Evolutionary conservation across 1,140 invertebrate species (phyloP).

Genomic region (Micrasema minimum): DNA sequence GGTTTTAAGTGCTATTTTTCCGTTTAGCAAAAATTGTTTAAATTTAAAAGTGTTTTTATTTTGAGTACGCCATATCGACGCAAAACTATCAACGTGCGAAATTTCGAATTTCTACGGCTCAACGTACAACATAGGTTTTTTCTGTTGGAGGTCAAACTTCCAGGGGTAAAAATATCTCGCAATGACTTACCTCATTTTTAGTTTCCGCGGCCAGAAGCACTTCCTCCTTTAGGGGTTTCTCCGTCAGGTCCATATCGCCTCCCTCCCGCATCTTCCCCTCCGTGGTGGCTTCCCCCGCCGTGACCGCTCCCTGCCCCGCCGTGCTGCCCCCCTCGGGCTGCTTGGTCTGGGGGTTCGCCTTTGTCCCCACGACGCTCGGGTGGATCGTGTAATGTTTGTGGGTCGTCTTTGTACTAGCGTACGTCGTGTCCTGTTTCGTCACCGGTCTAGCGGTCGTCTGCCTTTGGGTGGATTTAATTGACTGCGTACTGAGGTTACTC

Average conservation of each 20-base stretch:
- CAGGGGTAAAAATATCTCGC: no score
- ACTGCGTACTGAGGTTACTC: conserved; percentile 23
- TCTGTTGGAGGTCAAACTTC: no score
- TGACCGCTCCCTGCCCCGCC: conserved; percentile 40
- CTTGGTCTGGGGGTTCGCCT: conserved; percentile 54
- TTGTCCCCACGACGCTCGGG: conserved; percentile 57
- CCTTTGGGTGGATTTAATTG: conserved; percentile 58
- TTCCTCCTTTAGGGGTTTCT: conserved; percentile 63
- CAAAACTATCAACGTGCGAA: no score
- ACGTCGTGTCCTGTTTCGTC: conserved; percentile 46
- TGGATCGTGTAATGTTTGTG: conserved; percentile 65
- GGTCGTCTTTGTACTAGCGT: conserved; percentile 53
- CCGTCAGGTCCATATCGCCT: conserved; percentile 63
- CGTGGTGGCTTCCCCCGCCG: conserved; percentile 58
- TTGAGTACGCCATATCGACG: no score
- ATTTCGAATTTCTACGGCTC: no score
- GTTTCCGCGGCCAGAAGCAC: conserved; percentile 66
- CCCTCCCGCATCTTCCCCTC: conserved; percentile 62
- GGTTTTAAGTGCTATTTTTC: no score
- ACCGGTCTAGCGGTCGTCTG: conserved; percentile 57
- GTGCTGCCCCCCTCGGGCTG: conserved; percentile 57
- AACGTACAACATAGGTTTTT: no score
- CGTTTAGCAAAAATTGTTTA: no score
- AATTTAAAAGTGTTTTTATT: no score
- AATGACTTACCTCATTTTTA: conserved; percentile 64